A percentile compares a stretch with the other conserved stretches of the same genome.
Evolutionary conservation across 2,888 invertebrate species (phyloP).

Genomic region (Nomada fucata): DNA sequence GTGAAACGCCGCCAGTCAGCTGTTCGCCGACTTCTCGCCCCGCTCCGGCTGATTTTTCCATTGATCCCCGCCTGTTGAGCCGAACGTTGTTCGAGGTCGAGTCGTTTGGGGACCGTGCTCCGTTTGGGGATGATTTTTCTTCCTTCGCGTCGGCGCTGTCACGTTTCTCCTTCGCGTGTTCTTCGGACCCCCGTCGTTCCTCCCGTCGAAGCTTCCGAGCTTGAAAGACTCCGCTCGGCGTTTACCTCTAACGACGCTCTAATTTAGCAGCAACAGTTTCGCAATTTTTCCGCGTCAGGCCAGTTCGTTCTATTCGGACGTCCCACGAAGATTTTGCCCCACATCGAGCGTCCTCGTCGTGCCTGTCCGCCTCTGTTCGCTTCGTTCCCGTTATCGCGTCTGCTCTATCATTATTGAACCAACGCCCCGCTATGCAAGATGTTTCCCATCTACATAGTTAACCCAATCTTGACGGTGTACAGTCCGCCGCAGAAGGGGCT

Average conservation of each 20-base stretch:
- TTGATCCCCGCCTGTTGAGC: constrained; percentile 22
- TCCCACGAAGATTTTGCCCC: neutral
- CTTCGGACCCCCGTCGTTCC: neutral
- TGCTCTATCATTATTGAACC: constrained; percentile 67
- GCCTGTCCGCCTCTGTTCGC: constrained; percentile 45
- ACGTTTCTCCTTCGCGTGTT: neutral
- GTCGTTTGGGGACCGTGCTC: neutral
- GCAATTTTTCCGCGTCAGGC: no score
- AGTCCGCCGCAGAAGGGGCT: constrained; percentile 26
- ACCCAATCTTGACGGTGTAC: constrained; percentile 57
- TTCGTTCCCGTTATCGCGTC: constrained; percentile 59
- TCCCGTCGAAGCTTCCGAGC: neutral
- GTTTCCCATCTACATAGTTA: constrained; percentile 64
- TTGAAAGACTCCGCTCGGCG: no score
- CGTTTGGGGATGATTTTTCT: constrained; percentile 11
- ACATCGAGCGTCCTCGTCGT: constrained; percentile 12
- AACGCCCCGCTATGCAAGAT: constrained; percentile 61
- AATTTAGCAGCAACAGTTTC: no score
- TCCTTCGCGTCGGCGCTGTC: neutral
- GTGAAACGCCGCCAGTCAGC: constrained; percentile 60
- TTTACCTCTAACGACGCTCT: no score
- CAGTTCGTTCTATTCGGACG: constrained; percentile 48
- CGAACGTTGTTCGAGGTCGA: neutral
- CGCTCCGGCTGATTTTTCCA: constrained; percentile 39
- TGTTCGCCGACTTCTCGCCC: constrained; percentile 48